Conservation (phyloP, 2,113 vertebrate genomes). For the Polyodon spathula region DNA sequence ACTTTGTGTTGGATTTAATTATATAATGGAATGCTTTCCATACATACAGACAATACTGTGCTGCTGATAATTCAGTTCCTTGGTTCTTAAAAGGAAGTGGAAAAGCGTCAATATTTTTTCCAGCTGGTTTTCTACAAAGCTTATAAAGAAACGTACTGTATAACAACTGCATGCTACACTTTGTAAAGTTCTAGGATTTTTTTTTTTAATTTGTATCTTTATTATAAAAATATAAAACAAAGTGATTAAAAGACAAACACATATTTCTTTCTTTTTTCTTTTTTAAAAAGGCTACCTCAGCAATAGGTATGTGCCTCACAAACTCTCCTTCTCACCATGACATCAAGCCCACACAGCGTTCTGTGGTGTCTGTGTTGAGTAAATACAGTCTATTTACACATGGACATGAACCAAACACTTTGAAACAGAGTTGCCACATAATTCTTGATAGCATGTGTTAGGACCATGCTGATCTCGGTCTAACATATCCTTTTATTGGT, state of each 20-base stretch:
- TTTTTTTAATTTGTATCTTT: slow-evolving; percentile 54
- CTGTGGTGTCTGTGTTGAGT: slow-evolving; percentile 41
- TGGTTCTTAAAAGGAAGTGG: too few relatives aligned
- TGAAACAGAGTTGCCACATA: slow-evolving; percentile 33
- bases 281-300: slow-evolving; percentile 33
- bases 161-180: too few relatives aligned
- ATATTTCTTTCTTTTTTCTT: slow-evolving; percentile 36
- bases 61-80: too few relatives aligned
- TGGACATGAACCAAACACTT: slow-evolving; percentile 34
- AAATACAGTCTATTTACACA: slow-evolving; percentile 45
- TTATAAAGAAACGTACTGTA: too few relatives aligned
- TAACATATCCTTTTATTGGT: too few relatives aligned
- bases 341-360: slow-evolving; percentile 27
- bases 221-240: slow-evolving; percentile 78
- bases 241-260: slow-evolving; percentile 61
- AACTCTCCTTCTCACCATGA: slow-evolving; percentile 14
- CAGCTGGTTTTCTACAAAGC: too few relatives aligned
- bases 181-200: slow-evolving; percentile 20
- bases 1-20: too few relatives aligned
- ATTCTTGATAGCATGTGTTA: slow-evolving; percentile 7
- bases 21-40: too few relatives aligned
- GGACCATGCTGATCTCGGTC: too few relatives aligned
- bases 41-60: too few relatives aligned
- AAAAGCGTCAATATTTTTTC: too few relatives aligned
- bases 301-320: slow-evolving; percentile 41